A percentile compares a stretch with the other conserved stretches of the same genome.
These are phyloP conservation scores for Catharus ustulatus DNA, from an alignment of 2,797 vertebrate species.

Conservation along the genomic window DNA sequence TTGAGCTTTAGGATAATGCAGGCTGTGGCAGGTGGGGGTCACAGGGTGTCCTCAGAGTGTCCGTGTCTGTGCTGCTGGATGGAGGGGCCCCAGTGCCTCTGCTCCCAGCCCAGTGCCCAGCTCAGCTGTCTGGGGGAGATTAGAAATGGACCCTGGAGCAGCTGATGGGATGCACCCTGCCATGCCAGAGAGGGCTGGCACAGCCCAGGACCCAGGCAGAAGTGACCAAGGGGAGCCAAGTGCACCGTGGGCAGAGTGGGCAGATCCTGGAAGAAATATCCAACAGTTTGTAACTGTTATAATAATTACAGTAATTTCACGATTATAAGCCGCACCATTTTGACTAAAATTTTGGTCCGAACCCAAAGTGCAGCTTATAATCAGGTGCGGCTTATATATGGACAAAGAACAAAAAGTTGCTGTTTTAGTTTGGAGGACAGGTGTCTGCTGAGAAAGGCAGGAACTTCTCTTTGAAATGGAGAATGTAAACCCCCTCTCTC, in stretches of 20 bases:
- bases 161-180: neutral
- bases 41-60: accelerated
- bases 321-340: too few relatives aligned
- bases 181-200: neutral
- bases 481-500: too few relatives aligned
- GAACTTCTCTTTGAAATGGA: too few relatives aligned
- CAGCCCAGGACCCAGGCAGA: neutral
- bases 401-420: too few relatives aligned
- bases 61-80: neutral
- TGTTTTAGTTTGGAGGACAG: too few relatives aligned
- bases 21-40: neutral
- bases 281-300: neutral
- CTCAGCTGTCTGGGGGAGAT: neutral
- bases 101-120: neutral
- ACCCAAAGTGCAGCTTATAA: too few relatives aligned
- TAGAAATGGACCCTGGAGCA: neutral
- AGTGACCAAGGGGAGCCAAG: neutral
- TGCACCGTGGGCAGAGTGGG: neutral
- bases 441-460: too few relatives aligned
- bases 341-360: too few relatives aligned
- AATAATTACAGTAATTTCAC: too few relatives aligned
- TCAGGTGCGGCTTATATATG: too few relatives aligned
- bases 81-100: too few relatives aligned
- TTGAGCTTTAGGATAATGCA: neutral
- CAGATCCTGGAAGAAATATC: neutral